Percentiles rank a stretch among this genome's conserved stretches.
These are phyloP conservation scores for Mormyrops attenuatus DNA, from an alignment of 2,797 vertebrate genomes.

Conservation along the genomic window DNA sequence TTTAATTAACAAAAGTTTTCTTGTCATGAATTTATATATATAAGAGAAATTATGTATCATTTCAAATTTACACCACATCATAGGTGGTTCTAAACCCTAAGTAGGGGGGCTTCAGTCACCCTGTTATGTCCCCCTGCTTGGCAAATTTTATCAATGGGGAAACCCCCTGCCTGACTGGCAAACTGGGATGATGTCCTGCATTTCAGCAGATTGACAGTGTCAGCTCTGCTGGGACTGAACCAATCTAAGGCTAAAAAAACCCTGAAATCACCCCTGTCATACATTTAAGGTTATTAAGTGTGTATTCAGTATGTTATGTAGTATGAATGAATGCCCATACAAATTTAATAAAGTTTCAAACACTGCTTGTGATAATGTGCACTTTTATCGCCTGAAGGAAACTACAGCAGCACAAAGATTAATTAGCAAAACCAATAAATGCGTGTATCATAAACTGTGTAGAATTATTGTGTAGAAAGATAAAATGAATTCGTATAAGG, in stretches of 20 bases:
- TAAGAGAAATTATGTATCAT: background rate
- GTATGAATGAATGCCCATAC: background rate
- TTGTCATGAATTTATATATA: background rate
- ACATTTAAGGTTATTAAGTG: background rate
- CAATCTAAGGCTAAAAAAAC: background rate
- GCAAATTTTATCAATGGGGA: background rate
- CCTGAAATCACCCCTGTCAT: background rate
- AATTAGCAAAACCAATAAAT: background rate
- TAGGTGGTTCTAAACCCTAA: background rate
- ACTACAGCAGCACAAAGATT: background rate
- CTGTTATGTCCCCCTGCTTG: background rate
- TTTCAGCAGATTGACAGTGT: background rate
- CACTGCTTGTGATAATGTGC: background rate
- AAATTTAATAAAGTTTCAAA: background rate
- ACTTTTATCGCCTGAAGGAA: background rate
- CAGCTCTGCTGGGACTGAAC: background rate
- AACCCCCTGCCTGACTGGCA: background rate
- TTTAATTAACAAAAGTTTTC: background rate
- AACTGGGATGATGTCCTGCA: background rate
- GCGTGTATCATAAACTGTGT: background rate
- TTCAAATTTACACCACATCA: background rate
- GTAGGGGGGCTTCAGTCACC: background rate
- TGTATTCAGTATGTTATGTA: background rate
- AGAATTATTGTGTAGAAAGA: background rate
- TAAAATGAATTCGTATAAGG: background rate